phyloP scores from a whole-genome alignment of 2,113 vertebrate genomes.

The Sisor rabdophorus region DNA sequence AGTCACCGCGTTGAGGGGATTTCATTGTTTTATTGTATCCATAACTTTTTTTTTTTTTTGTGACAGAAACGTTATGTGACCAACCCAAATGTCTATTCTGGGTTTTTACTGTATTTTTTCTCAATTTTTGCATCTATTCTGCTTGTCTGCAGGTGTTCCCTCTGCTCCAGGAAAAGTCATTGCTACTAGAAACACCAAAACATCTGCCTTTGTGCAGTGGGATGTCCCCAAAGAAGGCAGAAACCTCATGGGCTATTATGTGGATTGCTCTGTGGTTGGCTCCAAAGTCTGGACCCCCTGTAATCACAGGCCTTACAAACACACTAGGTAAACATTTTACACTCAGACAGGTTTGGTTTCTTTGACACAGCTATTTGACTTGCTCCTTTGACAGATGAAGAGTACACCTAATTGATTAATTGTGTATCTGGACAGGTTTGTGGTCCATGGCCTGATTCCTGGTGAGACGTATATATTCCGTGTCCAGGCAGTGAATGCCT shows the following conservation, averaged over 20 bases:
- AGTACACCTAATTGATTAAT: no score
- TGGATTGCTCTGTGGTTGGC: slow-evolving; percentile 80
- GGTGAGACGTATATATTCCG: slow-evolving; percentile 89
- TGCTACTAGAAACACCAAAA: slow-evolving; percentile 86
- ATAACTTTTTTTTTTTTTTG: no score
- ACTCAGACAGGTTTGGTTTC: background rate
- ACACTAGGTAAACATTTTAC: slow-evolving; percentile 75
- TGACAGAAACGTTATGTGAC: background rate
- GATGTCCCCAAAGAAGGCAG: slow-evolving; percentile 76
- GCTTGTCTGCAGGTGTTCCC: slow-evolving; percentile 70
- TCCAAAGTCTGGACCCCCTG: slow-evolving; percentile 84
- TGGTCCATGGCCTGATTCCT: slow-evolving; percentile 84
- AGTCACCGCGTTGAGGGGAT: background rate
- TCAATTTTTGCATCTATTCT: background rate
- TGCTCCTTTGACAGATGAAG: no score
- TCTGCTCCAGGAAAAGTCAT: slow-evolving; percentile 82
- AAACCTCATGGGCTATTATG: slow-evolving; percentile 89
- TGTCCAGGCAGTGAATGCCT: slow-evolving; percentile 86
- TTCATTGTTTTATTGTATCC: background rate
- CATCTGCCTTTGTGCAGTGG: slow-evolving; percentile 92
- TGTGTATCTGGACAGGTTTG: slow-evolving; percentile 74
- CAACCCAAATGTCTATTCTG: background rate
- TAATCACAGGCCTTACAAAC: slow-evolving; percentile 90
- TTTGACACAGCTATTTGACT: background rate
- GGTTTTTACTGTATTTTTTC: background rate